A percentile compares a stretch with the other conserved stretches of the same genome.
Conservation (phyloP, 1,140 invertebrate species). For the Steinernema khuongi region DNA sequence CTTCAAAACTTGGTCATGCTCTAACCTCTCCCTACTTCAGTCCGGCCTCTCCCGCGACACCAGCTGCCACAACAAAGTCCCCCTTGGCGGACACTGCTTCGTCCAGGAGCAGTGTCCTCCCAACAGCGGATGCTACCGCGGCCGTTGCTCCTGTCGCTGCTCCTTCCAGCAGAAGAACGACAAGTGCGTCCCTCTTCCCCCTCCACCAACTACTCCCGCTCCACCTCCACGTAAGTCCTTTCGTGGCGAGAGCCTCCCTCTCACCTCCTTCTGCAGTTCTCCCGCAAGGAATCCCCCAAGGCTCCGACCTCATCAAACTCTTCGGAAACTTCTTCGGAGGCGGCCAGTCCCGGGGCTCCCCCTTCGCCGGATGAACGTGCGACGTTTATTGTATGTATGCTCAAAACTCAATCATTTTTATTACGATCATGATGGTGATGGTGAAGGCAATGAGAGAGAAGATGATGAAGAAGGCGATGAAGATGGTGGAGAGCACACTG, state of each 20-base stretch:
- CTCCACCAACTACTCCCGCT: constrained; percentile 42
- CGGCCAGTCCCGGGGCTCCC: neutral
- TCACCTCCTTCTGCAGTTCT: constrained; percentile 11
- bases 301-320: constrained; percentile 25
- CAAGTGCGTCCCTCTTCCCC: constrained; percentile 47
- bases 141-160: constrained; percentile 53
- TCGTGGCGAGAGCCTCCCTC: neutral
- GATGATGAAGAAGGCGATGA: neutral
- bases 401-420: neutral
- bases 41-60: constrained; percentile 51
- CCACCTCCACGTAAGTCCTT: constrained; percentile 40
- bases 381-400: neutral
- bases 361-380: neutral
- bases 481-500: neutral
- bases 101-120: constrained; percentile 56
- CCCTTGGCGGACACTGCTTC: constrained; percentile 52
- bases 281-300: constrained; percentile 17
- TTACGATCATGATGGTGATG: neutral
- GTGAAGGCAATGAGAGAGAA: neutral
- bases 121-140: constrained; percentile 56
- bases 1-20: no score
- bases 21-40: constrained; percentile 30
- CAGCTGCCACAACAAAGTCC: constrained; percentile 44
- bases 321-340: constrained; percentile 28
- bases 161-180: constrained; percentile 41